phyloP scores from a whole-genome alignment of 2,113 vertebrate genomes.

The Oplegnathus fasciatus region DNA sequence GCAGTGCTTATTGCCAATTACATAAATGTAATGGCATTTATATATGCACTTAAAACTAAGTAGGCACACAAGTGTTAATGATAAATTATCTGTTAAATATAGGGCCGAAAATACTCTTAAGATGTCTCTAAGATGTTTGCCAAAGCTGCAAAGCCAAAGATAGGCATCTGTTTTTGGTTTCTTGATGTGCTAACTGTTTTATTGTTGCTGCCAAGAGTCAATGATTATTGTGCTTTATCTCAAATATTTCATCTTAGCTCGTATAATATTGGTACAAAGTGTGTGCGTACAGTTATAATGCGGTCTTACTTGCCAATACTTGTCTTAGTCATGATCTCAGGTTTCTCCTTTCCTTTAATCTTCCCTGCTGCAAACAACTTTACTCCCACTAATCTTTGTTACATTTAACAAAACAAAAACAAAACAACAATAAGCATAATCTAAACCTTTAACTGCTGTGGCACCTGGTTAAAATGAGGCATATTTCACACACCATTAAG shows the following conservation, averaged over 20 bases:
- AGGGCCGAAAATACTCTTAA: neutral
- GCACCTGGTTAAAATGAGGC: slow-evolving; percentile 25
- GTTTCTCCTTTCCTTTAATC: neutral
- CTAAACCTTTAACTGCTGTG: slow-evolving; percentile 15
- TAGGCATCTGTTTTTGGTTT: neutral
- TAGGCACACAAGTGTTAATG: slow-evolving; percentile 10
- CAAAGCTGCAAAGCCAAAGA: slow-evolving; percentile 18
- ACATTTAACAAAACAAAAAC: neutral
- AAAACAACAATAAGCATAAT: slow-evolving; percentile 7
- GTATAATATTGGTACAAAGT: neutral
- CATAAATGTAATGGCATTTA: neutral
- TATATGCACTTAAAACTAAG: slow-evolving; percentile 5
- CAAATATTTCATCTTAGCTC: neutral
- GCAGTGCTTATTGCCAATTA: neutral
- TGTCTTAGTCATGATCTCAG: neutral
- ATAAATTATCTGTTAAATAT: slow-evolving; percentile 2
- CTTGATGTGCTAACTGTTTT: neutral
- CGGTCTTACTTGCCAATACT: neutral
- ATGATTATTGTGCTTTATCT: neutral
- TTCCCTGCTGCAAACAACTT: neutral
- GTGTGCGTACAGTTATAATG: neutral
- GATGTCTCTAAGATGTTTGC: neutral
- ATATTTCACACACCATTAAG: slow-evolving; percentile 43
- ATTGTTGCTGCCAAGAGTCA: slow-evolving; percentile 3
- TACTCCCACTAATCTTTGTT: neutral